phyloP scores from a whole-genome alignment of 2,113 vertebrate species.

The Brachyhypopomus gauderio region DNA sequence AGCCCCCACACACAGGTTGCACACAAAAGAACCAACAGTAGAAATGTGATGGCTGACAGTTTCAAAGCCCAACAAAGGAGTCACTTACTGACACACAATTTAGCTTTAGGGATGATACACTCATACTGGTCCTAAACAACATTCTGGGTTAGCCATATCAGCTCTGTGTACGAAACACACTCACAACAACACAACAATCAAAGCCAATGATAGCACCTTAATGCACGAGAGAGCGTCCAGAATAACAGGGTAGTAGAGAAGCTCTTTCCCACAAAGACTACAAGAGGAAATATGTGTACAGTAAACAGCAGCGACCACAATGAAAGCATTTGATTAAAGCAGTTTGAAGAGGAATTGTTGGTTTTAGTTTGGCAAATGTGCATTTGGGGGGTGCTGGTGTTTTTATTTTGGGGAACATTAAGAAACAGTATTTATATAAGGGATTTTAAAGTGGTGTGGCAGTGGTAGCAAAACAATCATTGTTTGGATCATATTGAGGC shows the following conservation, averaged over 20 bases:
- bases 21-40: slow-evolving; percentile 3
- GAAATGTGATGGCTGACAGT: neutral
- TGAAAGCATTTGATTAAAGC: slow-evolving; percentile 16
- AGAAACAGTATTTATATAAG: slow-evolving; percentile 32
- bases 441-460: neutral
- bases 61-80: slow-evolving; percentile 21
- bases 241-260: neutral
- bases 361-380: slow-evolving; percentile 6
- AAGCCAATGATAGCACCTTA: slow-evolving; percentile 21
- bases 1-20: neutral
- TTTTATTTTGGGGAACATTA: neutral
- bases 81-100: neutral
- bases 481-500: slow-evolving; percentile 2
- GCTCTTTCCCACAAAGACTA: slow-evolving; percentile 2
- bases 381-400: neutral
- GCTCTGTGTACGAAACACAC: neutral
- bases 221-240: neutral
- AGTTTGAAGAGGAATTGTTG: neutral
- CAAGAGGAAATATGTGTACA: neutral
- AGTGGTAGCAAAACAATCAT: neutral
- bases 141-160: too few species aligned
- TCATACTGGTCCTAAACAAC: neutral
- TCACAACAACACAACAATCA: neutral
- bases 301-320: slow-evolving; percentile 19
- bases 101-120: neutral